Evolutionary conservation across 2,113 vertebrate genomes (phyloP), one percentile per base, ranked within the genome.

Genomic region (Alethe diademata): DNA sequence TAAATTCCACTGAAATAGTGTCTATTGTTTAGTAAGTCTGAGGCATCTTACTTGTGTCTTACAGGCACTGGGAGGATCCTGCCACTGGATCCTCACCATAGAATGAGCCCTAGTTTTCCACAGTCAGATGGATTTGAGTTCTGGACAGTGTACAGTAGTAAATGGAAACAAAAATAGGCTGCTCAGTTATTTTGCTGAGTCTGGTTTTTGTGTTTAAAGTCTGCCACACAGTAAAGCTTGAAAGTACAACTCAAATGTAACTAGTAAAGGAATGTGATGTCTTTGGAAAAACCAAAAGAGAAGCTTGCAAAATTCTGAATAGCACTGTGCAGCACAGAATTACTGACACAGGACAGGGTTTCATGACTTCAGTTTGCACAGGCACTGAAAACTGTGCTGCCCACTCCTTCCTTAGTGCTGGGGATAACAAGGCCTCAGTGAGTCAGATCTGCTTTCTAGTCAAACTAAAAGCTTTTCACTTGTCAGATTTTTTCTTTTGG

Each of bases 361-460:
- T 74, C 2, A 2, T 67, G 65, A 64, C 31, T 79, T 53, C 57
- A 67, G 65, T 75, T 88, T 72, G 57, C 29, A 19, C 26, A 87
- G 73, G 22, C 73, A 26, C 58, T 54, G 58, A 42, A 90, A 88
- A 64, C 14, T 5, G 0, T 64, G 48, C 70, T 93, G 79, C 71
- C 54, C 50, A 33, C 83, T 81, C 48, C 26, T 89, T 40, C 69
- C 78, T 56, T 35, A 33, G 22, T 61, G 70, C 73, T 72, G 61
- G 19, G 51, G 54, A 90, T 91, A 54, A 71, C 66, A 78, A 75
- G 81, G 66, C 70, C 25, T 71, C 78, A 38, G 48, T 78, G 95
- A 91, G 74, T 93, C 90, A 94, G 57, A 78, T 48, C 66, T 93
- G 65, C 73, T 87, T 75, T 61, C 53, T 78, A 48, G 79, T 78